These are phyloP conservation scores for Platysteira castanea DNA, from an alignment of 2,113 vertebrate genomes.

Conservation along the genomic window DNA sequence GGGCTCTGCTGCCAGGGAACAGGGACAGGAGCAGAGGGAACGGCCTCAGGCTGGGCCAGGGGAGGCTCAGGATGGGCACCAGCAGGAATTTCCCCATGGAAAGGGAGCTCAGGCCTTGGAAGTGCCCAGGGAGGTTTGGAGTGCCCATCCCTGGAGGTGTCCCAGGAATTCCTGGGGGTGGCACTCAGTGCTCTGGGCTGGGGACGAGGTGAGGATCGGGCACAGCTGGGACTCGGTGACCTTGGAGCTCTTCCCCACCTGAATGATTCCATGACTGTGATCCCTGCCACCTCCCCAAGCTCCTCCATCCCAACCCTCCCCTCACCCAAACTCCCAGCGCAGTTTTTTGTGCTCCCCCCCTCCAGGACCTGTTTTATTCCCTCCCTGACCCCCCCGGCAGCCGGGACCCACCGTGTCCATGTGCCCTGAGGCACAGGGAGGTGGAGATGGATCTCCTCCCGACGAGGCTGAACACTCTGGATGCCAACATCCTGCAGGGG, in stretches of 20 bases:
- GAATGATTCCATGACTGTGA: fast-evolving
- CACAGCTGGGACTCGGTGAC: fast-evolving
- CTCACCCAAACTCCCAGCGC: neutral
- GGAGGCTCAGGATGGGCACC: neutral
- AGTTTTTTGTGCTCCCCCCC: fast-evolving
- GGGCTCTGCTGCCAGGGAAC: too few relatives aligned
- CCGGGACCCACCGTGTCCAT: constrained; percentile 76
- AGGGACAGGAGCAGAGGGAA: too few relatives aligned
- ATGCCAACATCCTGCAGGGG: constrained; percentile 85
- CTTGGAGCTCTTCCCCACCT: neutral
- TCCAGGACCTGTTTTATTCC: neutral
- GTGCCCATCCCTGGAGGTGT: neutral
- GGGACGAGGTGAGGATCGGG: fast-evolving
- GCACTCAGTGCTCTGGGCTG: neutral
- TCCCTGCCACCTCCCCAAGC: neutral
- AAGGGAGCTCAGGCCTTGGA: neutral
- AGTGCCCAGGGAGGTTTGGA: neutral
- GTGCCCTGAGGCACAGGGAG: constrained; percentile 81
- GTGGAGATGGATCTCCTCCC: constrained; percentile 88
- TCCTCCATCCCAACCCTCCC: fast-evolving
- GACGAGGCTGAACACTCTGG: constrained; percentile 79
- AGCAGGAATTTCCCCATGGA: neutral
- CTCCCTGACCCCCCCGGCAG: too few relatives aligned
- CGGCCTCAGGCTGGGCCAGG: too few relatives aligned
- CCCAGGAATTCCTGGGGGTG: neutral